Evolutionary conservation across 2,113 vertebrate species (phyloP).

Genomic region (Phaetusa simplex): DNA sequence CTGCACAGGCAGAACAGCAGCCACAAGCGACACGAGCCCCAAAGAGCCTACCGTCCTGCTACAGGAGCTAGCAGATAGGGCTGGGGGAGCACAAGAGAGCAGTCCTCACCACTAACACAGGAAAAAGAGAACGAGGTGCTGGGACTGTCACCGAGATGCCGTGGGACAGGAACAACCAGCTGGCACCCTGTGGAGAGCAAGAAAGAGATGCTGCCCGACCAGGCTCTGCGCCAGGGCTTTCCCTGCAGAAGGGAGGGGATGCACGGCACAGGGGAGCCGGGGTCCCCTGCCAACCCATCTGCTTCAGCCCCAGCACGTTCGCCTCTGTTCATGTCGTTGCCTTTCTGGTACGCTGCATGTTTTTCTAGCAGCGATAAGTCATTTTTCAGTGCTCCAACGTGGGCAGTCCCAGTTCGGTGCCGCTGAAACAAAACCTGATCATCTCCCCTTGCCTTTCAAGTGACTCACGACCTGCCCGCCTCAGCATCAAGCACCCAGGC

Average conservation of each 20-base stretch:
- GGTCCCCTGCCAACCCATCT: accelerated
- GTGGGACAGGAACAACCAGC: neutral
- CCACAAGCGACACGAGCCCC: neutral
- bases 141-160: neutral
- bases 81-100: neutral
- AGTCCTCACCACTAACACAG: accelerated
- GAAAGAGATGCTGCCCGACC: neutral
- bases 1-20: neutral
- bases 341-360: neutral
- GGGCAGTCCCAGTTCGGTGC: neutral
- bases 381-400: neutral
- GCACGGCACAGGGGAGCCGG: neutral
- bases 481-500: accelerated
- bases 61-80: neutral
- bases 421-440: neutral
- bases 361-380: neutral
- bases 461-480: neutral
- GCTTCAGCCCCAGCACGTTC: neutral
- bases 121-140: neutral
- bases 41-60: neutral
- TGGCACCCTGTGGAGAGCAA: neutral
- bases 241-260: neutral
- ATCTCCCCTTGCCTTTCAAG: neutral
- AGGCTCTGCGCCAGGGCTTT: neutral
- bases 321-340: neutral